phyloP scores from a whole-genome alignment of 2,888 invertebrate genomes.

The Phalangium opilio region DNA sequence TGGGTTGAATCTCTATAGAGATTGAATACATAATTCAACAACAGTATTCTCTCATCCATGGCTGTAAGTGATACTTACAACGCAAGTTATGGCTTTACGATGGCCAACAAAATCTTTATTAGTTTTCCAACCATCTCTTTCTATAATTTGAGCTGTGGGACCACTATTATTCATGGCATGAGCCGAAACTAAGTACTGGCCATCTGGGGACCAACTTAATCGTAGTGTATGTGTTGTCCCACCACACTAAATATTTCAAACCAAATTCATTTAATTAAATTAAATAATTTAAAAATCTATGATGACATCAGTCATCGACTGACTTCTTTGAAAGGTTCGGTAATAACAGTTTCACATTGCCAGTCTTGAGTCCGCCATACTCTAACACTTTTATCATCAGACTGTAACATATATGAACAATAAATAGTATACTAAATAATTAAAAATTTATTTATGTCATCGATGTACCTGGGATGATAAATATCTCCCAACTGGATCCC shows the following conservation, averaged over 20 bases:
- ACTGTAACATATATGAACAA: slow-evolving; percentile 30
- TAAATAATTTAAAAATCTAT: not conserved
- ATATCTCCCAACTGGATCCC: slow-evolving; percentile 98
- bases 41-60: no score
- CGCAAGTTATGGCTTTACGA: slow-evolving; percentile 89
- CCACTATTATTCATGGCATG: slow-evolving; percentile 98
- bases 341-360: slow-evolving; percentile 70
- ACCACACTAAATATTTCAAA: slow-evolving; percentile 33
- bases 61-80: no score
- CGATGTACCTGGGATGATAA: slow-evolving; percentile 61
- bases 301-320: slow-evolving; percentile 2
- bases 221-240: slow-evolving; percentile 85
- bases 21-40: no score
- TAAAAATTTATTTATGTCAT: not conserved
- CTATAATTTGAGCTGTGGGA: slow-evolving; percentile 88
- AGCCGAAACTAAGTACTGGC: slow-evolving; percentile 84
- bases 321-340: slow-evolving; percentile 77
- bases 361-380: slow-evolving; percentile 95
- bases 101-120: slow-evolving; percentile 97
- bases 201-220: slow-evolving; percentile 95
- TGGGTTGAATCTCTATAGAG: slow-evolving; percentile 67
- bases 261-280: not conserved
- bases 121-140: slow-evolving; percentile 76
- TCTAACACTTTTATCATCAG: slow-evolving; percentile 81
- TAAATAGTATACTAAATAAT: slow-evolving; percentile 12